phyloP scores from a whole-genome alignment of 2,888 invertebrate species.

The Aporophyla nigra region DNA sequence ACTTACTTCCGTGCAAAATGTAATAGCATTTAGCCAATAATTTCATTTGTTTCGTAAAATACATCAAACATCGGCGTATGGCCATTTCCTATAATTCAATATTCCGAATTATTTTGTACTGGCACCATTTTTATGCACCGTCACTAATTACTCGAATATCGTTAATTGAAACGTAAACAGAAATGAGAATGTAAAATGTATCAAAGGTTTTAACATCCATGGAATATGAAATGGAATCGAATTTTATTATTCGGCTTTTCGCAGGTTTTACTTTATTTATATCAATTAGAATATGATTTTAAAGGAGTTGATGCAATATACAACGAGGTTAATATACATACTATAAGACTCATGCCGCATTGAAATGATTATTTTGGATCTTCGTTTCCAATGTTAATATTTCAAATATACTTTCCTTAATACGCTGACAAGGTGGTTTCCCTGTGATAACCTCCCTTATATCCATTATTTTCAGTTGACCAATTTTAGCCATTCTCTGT shows the following conservation, averaged over 20 bases:
- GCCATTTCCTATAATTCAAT: background rate
- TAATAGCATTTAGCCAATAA: background rate
- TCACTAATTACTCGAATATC: conserved; percentile 25
- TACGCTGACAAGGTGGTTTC: too few species aligned
- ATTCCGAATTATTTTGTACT: background rate
- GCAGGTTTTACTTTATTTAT: background rate
- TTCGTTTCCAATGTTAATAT: too few species aligned
- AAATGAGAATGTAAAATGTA: background rate
- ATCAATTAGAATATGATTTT: background rate
- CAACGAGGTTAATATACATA: background rate
- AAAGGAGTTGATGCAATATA: background rate
- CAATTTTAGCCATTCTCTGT: background rate
- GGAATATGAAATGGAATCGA: conserved; percentile 7
- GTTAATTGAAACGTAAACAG: conserved; percentile 21
- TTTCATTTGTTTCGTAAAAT: background rate
- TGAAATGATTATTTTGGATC: too few species aligned
- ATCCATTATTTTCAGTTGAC: too few species aligned
- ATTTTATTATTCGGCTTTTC: background rate
- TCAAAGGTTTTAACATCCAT: conserved; percentile 5
- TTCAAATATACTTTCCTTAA: too few species aligned
- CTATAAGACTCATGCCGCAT: too few species aligned
- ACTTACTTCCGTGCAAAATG: background rate
- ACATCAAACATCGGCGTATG: background rate
- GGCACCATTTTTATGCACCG: conserved; percentile 23
- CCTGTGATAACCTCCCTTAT: too few species aligned